Base-by-base conservation (phyloP, 30 jellyfish, hydroid and myxozoan genomes). In the Hydractinia echinata region DNA sequence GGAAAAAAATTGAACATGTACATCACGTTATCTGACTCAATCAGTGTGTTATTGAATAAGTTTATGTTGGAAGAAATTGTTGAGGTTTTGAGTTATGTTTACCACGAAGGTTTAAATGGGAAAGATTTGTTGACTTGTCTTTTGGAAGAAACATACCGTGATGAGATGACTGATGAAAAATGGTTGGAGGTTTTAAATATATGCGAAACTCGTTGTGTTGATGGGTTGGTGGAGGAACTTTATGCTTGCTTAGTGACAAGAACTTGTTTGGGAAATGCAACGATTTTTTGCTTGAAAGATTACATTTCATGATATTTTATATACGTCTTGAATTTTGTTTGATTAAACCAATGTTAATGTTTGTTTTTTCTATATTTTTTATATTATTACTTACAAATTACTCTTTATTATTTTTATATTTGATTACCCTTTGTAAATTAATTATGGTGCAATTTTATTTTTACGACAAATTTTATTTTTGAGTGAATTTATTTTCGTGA, bases 201-300 rank as follows among this genome's bases (percentile, higher is more conserved):
- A 30, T 89, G 96, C 79, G 8, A 77, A 1, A 73, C 48, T 7
- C 30, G 56, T 49, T 20, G 61, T 15, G 15, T 61, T 52, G 51
- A 49, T 18, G 93, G 72, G 61, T 50, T 83, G 30, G 96, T 90
- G 7, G 86, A 66, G 44, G 95, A 89, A 54, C 54, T 89, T 83
- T 18, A 82, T 51, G 89, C 96, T 8, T 71, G 66, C n/a, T 48
- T 89, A 4, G 53, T 70, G 8, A 81, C 87, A 15, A 18, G 96
- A 67, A 86, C 76, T 16, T 88, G 94, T 52, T 49, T 89, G 4
- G 94, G 84, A 54, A 79, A 16, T 9, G 96, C 95, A 13, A 85
- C 89, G 55, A 78, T 71, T 64, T 51, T 48, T 44, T 79, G 81
- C 60, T 18, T 89, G 30, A 48, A 80, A 10, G 96, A 89, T 69